These are phyloP conservation scores for Pseudomyrmex sp. DNA, from an alignment of 1,140 invertebrate genomes.

Conservation along the genomic window DNA sequence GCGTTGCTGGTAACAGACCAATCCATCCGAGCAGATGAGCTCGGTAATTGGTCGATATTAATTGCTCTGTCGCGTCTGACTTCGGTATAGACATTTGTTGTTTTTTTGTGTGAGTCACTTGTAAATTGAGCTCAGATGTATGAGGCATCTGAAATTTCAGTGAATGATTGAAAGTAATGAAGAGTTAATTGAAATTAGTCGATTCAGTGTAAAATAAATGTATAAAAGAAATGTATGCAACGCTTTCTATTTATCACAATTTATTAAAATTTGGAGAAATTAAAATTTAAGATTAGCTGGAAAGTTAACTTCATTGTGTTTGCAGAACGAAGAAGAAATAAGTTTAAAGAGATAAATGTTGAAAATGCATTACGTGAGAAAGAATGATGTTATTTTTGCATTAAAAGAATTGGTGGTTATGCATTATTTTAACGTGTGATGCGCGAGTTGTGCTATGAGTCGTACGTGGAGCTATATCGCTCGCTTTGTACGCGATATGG, in stretches of 20 bases:
- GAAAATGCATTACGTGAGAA: not conserved
- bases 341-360: not conserved
- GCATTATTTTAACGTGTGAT: conserved; percentile 28
- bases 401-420: no score
- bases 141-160: not conserved
- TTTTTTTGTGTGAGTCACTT: not conserved
- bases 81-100: not conserved
- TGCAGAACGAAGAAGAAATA: not conserved
- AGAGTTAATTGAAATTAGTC: not conserved
- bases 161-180: not conserved
- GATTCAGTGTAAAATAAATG: not conserved
- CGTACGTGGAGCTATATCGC: not conserved
- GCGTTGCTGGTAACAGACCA: conserved; percentile 24
- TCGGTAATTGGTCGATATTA: conserved; percentile 31
- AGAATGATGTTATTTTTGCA: no score
- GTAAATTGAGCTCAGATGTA: not conserved
- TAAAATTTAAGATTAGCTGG: no score
- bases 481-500: conserved; percentile 23
- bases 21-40: not conserved
- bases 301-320: not conserved
- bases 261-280: not conserved
- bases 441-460: not conserved
- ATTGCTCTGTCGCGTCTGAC: not conserved
- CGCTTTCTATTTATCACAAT: not conserved
- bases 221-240: not conserved